Evolutionary conservation across 2,888 invertebrate genomes (phyloP).

Genomic region (Zygogramma bicolorata): DNA sequence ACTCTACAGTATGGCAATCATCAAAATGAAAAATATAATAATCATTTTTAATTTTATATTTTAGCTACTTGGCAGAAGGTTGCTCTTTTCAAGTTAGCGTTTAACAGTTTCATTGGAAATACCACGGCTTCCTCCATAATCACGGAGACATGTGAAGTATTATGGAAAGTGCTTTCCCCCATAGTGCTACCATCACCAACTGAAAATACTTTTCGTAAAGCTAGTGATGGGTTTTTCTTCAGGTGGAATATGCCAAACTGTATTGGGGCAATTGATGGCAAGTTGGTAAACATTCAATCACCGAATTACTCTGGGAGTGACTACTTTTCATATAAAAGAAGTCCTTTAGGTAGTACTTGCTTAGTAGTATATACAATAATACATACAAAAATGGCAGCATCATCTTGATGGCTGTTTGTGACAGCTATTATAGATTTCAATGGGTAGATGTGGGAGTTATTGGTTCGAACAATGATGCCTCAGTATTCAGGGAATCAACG

Average conservation of each 20-base stretch:
- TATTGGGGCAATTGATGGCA: too few species aligned
- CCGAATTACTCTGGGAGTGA: constrained; percentile 54
- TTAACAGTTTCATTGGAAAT: constrained; percentile 45
- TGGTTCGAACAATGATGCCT: constrained; percentile 36
- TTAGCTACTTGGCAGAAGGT: constrained; percentile 40
- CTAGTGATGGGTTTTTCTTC: background rate
- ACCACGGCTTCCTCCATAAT: constrained; percentile 51
- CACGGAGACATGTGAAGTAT: constrained; percentile 40
- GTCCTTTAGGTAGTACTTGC: constrained; percentile 17
- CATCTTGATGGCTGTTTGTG: constrained; percentile 53
- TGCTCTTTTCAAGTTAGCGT: constrained; percentile 41
- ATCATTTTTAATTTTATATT: constrained; percentile 22
- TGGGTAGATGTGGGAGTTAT: constrained; percentile 54
- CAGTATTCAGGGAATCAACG: background rate
- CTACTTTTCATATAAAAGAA: too few species aligned
- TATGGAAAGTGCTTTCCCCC: constrained; percentile 48
- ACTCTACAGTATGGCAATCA: constrained; percentile 16
- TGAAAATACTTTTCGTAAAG: background rate
- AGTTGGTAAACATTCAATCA: constrained; percentile 51
- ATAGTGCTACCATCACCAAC: background rate
- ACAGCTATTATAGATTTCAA: constrained; percentile 55
- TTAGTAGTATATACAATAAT: too few species aligned
- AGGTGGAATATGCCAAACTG: too few species aligned
- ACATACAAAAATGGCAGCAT: constrained; percentile 19
- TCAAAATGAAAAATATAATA: background rate